phyloP scores from a whole-genome alignment of 1,140 invertebrate species.

The Parapsyche elsis region DNA sequence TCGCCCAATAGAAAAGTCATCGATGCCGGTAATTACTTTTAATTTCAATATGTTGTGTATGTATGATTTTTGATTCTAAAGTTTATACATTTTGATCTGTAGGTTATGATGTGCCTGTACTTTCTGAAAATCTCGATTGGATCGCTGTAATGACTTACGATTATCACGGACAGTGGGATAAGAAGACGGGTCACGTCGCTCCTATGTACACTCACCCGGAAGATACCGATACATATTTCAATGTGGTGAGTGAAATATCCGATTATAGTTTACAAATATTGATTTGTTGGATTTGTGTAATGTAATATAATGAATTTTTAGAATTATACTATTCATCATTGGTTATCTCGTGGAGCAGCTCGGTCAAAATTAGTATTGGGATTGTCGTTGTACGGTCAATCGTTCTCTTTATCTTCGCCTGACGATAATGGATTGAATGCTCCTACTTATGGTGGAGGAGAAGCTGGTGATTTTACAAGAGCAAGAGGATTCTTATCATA shows the following conservation, averaged over 20 bases:
- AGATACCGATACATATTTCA: constrained; percentile 80
- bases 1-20: constrained; percentile 86
- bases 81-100: not conserved
- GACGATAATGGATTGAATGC: constrained; percentile 74
- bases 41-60: not conserved
- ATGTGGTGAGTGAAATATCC: constrained; percentile 69
- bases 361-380: constrained; percentile 82
- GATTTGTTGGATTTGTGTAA: not conserved
- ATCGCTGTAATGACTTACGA: constrained; percentile 93
- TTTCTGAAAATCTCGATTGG: constrained; percentile 83
- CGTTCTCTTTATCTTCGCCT: constrained; percentile 77
- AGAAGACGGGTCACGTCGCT: constrained; percentile 87
- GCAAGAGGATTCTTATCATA: constrained; percentile 85
- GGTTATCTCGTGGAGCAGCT: constrained; percentile 82
- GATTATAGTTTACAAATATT: not conserved
- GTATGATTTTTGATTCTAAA: not conserved
- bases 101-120: constrained; percentile 79
- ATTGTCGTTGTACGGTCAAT: constrained; percentile 86
- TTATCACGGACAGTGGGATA: constrained; percentile 92
- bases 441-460: constrained; percentile 77
- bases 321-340: constrained; percentile 86
- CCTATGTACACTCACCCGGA: constrained; percentile 81
- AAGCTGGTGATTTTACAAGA: constrained; percentile 82
- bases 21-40: constrained; percentile 70
- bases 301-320: constrained; percentile 59